Evolutionary conservation across 2,888 invertebrate species (phyloP).

Genomic region (Glaucopsyche alexis): DNA sequence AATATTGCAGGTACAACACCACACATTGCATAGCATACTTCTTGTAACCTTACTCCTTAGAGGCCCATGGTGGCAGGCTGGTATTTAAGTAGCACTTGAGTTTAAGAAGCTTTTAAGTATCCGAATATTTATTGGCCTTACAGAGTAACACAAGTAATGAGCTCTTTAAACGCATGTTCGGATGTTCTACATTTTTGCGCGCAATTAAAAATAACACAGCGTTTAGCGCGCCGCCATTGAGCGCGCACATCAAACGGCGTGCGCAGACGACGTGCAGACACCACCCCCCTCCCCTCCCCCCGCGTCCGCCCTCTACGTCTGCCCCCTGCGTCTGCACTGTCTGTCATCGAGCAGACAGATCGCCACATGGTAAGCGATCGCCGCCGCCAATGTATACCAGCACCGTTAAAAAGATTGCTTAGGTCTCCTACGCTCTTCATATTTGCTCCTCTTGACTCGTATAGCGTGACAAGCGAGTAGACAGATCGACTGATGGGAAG

Average conservation of each 20-base stretch:
- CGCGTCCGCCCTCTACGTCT: slow-evolving; percentile 32
- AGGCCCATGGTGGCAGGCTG: too few species aligned
- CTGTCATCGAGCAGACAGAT: neutral
- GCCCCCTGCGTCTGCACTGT: slow-evolving; percentile 25
- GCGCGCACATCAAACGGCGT: slow-evolving; percentile 63
- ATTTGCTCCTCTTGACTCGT: too few species aligned
- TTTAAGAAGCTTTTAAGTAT: neutral
- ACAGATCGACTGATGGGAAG: too few species aligned
- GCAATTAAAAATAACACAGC: slow-evolving; percentile 18
- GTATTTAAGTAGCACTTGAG: neutral
- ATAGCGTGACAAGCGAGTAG: too few species aligned
- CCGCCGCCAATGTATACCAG: neutral
- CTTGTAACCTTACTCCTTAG: too few species aligned
- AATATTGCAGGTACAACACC: too few species aligned
- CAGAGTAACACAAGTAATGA: neutral
- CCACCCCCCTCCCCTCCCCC: slow-evolving; percentile 40
- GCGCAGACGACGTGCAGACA: slow-evolving; percentile 74
- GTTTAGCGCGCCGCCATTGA: neutral
- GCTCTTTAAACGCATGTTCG: neutral
- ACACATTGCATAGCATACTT: too few species aligned
- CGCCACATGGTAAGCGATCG: neutral
- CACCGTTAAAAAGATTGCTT: too few species aligned
- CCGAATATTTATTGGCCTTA: neutral
- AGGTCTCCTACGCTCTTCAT: too few species aligned
- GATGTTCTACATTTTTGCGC: neutral